Evolutionary conservation across 2,888 invertebrate species (phyloP).

Genomic region (Heliconius erato): DNA sequence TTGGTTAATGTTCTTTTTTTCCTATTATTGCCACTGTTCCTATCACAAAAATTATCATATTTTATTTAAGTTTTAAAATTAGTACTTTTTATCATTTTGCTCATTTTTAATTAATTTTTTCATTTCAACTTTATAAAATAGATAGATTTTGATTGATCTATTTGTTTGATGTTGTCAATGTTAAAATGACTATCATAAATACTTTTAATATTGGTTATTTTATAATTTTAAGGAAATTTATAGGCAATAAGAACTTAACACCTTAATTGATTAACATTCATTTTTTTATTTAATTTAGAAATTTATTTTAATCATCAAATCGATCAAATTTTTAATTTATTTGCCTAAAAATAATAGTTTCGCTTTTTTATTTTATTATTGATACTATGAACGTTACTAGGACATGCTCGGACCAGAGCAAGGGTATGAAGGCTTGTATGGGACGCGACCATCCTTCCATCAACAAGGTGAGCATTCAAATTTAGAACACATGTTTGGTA

Average conservation of each 20-base stretch:
- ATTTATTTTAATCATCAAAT: neutral
- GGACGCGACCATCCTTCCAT: slow-evolving; percentile 96
- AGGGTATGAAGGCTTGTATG: slow-evolving; percentile 96
- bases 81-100: neutral
- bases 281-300: neutral
- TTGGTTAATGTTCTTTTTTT: neutral
- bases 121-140: neutral
- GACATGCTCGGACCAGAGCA: slow-evolving; percentile 97
- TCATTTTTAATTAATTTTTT: neutral
- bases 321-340: neutral
- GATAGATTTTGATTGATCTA: neutral
- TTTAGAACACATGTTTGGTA: slow-evolving; percentile 59
- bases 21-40: too few species aligned
- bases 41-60: too few species aligned
- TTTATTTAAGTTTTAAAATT: too few species aligned
- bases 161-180: neutral
- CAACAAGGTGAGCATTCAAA: slow-evolving; percentile 90
- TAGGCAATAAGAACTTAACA: neutral
- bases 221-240: neutral
- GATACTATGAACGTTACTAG: slow-evolving; percentile 82
- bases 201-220: neutral
- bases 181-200: too few species aligned
- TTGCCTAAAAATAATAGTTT: slow-evolving; percentile 17
- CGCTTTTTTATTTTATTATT: slow-evolving; percentile 36
- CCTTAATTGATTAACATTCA: neutral